phyloP scores from a whole-genome alignment of 2,888 invertebrate species.

The Sinohyriopsis cumingii region DNA sequence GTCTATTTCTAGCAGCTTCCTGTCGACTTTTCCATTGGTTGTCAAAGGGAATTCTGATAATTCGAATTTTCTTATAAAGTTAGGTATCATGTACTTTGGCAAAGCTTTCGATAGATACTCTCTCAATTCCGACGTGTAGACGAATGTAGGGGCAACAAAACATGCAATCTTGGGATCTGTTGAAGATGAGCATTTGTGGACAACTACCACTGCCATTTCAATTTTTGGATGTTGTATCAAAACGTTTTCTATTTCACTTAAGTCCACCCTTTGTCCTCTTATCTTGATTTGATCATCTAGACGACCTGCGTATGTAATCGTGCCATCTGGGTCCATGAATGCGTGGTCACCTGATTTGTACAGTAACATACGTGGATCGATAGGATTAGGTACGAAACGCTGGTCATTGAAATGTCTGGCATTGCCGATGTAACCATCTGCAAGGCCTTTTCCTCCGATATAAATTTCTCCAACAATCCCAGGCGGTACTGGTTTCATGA shows the following conservation, averaged over 20 bases:
- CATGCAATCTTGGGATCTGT: constrained; percentile 44
- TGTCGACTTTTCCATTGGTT: constrained; percentile 49
- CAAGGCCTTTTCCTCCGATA: constrained; percentile 86
- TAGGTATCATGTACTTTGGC: constrained; percentile 55
- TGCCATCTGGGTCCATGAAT: constrained; percentile 78
- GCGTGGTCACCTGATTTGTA: constrained; percentile 92
- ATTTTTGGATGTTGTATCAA: constrained; percentile 51
- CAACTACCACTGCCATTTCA: constrained; percentile 50
- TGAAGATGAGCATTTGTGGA: constrained; percentile 34
- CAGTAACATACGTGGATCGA: constrained; percentile 67
- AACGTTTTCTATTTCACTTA: constrained; percentile 83
- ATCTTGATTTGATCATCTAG: constrained; percentile 80
- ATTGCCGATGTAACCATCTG: constrained; percentile 83
- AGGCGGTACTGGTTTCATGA: constrained; percentile 80
- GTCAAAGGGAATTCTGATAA: constrained; percentile 44
- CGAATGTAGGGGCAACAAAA: constrained; percentile 47
- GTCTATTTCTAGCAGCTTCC: constrained; percentile 41
- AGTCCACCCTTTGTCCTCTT: constrained; percentile 86
- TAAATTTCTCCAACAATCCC: constrained; percentile 87
- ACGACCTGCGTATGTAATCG: constrained; percentile 82
- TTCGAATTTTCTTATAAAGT: constrained; percentile 45
- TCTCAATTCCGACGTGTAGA: constrained; percentile 44
- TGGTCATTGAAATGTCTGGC: constrained; percentile 75
- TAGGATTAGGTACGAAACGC: constrained; percentile 60
- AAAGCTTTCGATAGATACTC: constrained; percentile 46